Evolutionary conservation across 2,888 invertebrate species (phyloP), one percentile per base, ranked within the genome.

Genomic region (Neoscelio sp.): DNA sequence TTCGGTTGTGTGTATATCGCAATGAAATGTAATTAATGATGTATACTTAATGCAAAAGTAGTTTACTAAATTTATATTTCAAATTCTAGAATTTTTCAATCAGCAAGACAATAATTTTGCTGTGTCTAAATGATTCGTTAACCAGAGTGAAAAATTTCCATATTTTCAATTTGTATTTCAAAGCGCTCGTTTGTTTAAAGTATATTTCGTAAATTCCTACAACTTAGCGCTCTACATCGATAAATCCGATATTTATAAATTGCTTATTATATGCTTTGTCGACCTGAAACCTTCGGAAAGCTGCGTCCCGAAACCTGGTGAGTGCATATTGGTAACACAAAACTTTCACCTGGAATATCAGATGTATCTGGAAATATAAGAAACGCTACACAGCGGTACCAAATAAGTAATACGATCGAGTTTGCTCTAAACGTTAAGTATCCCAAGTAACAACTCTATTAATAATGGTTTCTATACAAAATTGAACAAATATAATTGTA

Each of bases 171-270:
- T 4, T 23, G 6, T 6, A 23, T 3, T 23, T 23, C 6, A 6
- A 23, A 23, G 23, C 2, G 23, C 6, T 23, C 23, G 23, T 23
- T 23, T 23, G 6, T 23, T 58, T 42, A 28, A 58, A 58, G 23
- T 28, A 38, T 58, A 40, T 15, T 58, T n/a, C 40, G 56, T 17
- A 13, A 13, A 40, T 40, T 56, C 26, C 26, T 28, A 28, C 42
- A 58, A 50, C 17, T 38, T 44, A 17, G 42, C 18, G 38, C 44
- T 6, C 17, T 26, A 44, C 42, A 44, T 40, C 44, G 42, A 60
- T 42, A 30, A 35, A 17, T 35, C 60, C 46, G 46, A 60, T 44
- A 28, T 60, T 33, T 62, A 62, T 48, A 48, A 62, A 62, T 62
- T 48, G 62, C 62, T 7, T 48, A n/a, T 35, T 62, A 62, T 48